A percentile compares a stretch with the other conserved stretches of the same genome.
Evolutionary conservation across 2,888 invertebrate genomes (phyloP).

Genomic region (Dusona sp.): DNA sequence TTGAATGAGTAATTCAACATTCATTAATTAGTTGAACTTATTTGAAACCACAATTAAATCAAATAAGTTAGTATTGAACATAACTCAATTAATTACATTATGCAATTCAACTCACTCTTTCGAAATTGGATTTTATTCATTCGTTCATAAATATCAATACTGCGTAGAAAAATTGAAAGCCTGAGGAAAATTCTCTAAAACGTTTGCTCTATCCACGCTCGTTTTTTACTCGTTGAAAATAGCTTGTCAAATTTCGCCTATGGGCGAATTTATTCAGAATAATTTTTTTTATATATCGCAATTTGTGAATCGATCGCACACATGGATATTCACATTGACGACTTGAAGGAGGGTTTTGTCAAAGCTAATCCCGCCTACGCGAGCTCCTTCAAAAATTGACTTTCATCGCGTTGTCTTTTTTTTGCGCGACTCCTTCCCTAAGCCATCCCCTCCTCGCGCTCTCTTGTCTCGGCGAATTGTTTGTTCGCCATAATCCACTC

Average conservation of each 20-base stretch:
- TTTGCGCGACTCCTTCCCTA: not conserved
- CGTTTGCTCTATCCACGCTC: not conserved
- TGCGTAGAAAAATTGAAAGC: not conserved
- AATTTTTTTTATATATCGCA: slow-evolving; percentile 2
- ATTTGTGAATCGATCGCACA: not conserved
- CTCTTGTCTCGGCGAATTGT: slow-evolving; percentile 48
- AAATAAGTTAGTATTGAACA: not conserved
- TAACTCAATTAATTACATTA: not conserved
- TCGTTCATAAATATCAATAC: not conserved
- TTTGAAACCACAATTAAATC: not conserved
- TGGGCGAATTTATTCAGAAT: not conserved
- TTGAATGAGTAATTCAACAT: not conserved
- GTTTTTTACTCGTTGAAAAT: not conserved
- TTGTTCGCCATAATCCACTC: slow-evolving; percentile 62
- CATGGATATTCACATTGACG: not conserved
- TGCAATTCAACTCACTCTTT: not conserved
- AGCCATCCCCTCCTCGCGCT: not conserved
- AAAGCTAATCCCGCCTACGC: slow-evolving; percentile 3
- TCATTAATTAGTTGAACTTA: not conserved
- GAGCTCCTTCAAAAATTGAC: slow-evolving; percentile 52
- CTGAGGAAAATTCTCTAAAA: not conserved
- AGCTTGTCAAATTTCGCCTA: not conserved
- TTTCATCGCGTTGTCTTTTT: slow-evolving; percentile 29
- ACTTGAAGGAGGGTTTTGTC: slow-evolving; percentile 1
- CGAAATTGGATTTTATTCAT: not conserved